Conservation (phyloP, 2,797 vertebrate species). For the Catostomus latipinnis region DNA sequence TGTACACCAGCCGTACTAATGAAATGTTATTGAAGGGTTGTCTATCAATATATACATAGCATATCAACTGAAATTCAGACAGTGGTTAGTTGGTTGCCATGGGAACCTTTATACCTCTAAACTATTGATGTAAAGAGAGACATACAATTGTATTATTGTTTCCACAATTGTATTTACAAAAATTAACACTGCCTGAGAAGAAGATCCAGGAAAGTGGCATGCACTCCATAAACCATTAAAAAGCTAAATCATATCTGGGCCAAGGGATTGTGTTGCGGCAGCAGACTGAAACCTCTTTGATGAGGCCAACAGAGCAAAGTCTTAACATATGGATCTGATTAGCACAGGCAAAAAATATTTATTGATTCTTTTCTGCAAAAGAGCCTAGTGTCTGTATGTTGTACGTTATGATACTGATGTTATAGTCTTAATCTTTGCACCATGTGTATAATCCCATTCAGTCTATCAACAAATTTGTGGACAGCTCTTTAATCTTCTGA, state of each 20-base stretch:
- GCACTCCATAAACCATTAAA: constrained; percentile 48
- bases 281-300: constrained; percentile 59
- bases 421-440: constrained; percentile 29
- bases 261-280: constrained; percentile 42
- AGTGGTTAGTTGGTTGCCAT: background rate
- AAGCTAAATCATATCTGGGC: constrained; percentile 40
- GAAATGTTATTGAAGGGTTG: constrained; percentile 14
- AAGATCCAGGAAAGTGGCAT: constrained; percentile 37
- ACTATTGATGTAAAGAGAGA: constrained; percentile 16
- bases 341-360: constrained; percentile 23
- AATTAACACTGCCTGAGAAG: constrained; percentile 36
- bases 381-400: constrained; percentile 2
- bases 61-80: constrained; percentile 2
- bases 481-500: too few species aligned
- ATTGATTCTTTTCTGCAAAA: constrained; percentile 29
- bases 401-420: constrained; percentile 54
- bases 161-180: constrained; percentile 19
- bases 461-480: constrained; percentile 23
- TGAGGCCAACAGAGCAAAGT: constrained; percentile 30
- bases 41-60: constrained; percentile 35
- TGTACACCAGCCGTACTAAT: constrained; percentile 31
- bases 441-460: constrained; percentile 41
- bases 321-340: constrained; percentile 62
- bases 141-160: background rate
- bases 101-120: background rate